These are phyloP conservation scores for Orientallactaga bullata DNA, from an alignment of 2,113 vertebrate species.

Conservation along the genomic window DNA sequence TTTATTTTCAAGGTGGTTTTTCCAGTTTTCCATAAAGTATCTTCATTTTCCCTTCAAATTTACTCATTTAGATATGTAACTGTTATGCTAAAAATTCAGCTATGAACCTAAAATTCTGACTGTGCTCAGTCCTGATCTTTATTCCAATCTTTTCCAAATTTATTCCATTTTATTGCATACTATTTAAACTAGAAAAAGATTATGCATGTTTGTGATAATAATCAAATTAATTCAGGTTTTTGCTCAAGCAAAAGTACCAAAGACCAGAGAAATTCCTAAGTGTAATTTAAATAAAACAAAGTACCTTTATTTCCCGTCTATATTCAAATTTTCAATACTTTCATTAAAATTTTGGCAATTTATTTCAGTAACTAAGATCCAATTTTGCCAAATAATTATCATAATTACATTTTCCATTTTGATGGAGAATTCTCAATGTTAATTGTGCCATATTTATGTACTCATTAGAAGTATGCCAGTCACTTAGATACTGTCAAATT, in stretches of 20 bases:
- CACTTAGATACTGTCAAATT: constrained; percentile 60
- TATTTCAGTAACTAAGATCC: neutral
- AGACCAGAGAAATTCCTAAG: neutral
- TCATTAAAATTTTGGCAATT: constrained; percentile 54
- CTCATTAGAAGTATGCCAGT: constrained; percentile 78
- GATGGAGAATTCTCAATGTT: constrained; percentile 65
- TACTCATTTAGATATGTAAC: neutral
- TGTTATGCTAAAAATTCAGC: neutral
- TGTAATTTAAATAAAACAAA: constrained; percentile 26
- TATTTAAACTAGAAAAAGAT: neutral
- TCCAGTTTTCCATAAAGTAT: neutral
- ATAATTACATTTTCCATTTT: constrained; percentile 78
- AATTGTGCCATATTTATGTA: constrained; percentile 74
- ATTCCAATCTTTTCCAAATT: neutral
- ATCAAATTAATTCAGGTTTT: constrained; percentile 33
- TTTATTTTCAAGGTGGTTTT: neutral
- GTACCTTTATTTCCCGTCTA: neutral
- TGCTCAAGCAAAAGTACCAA: neutral
- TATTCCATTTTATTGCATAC: neutral
- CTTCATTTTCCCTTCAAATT: constrained; percentile 41
- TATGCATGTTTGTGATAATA: neutral
- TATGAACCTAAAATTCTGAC: neutral
- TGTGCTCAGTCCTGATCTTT: neutral
- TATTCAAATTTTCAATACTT: constrained; percentile 20
- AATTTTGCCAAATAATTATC: neutral